These are phyloP conservation scores for Lutraria lutraria DNA, from an alignment of 2,888 invertebrate species.

Conservation along the genomic window DNA sequence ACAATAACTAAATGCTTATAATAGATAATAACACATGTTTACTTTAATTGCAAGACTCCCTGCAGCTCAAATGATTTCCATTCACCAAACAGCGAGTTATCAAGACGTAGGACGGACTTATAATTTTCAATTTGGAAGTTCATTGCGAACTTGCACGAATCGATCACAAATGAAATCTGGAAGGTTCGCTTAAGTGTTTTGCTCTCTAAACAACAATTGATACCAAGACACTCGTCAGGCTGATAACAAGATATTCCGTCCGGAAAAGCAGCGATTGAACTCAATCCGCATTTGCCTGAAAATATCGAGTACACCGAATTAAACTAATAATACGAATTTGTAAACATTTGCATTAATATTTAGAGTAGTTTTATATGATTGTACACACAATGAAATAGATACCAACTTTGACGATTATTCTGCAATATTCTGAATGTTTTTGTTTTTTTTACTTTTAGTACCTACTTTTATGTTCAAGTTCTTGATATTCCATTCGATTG, in stretches of 20 bases:
- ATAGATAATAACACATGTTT: neutral
- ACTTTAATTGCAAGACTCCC: conserved; percentile 30
- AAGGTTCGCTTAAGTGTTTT: neutral
- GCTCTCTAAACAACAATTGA: neutral
- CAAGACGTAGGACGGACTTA: neutral
- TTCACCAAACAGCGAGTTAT: conserved; percentile 12
- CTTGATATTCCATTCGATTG: neutral
- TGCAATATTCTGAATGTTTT: too few relatives aligned
- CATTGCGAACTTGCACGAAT: neutral
- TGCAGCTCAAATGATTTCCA: conserved; percentile 29
- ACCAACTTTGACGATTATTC: too few relatives aligned
- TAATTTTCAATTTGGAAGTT: conserved; percentile 12
- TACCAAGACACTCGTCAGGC: neutral
- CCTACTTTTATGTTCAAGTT: neutral
- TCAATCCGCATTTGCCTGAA: neutral
- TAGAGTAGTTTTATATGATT: too few relatives aligned
- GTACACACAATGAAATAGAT: neutral
- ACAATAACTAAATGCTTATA: too few relatives aligned
- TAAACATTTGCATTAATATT: neutral
- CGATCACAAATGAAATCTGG: neutral
- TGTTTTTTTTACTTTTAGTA: too few relatives aligned
- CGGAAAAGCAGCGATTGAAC: neutral
- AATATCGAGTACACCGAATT: neutral
- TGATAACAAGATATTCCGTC: neutral
- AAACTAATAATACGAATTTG: too few relatives aligned